Conservation (phyloP, 1,140 invertebrate species). For the Micrasema minimum region DNA sequence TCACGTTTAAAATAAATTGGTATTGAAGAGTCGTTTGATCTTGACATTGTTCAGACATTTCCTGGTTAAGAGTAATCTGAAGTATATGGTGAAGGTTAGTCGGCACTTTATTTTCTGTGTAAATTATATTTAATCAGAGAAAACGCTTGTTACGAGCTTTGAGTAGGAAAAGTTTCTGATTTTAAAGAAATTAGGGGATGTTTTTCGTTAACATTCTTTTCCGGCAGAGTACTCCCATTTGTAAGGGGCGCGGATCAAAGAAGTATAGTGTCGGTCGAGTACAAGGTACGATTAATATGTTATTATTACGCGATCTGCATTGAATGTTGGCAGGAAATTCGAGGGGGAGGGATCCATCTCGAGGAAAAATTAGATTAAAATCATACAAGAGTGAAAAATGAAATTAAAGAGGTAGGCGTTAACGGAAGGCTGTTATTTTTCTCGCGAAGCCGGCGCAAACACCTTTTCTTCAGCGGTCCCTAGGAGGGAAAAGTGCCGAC, state of each 20-base stretch:
- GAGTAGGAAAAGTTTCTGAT: no score
- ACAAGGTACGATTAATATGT: constrained; percentile 52
- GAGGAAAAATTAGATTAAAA: constrained; percentile 54
- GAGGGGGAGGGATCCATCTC: constrained; percentile 37
- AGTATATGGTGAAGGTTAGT: no score
- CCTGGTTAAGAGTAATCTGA: no score
- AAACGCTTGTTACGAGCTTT: no score
- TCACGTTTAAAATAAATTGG: no score
- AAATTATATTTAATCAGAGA: not conserved
- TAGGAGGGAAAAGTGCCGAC: constrained; percentile 51
- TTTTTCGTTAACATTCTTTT: constrained; percentile 43
- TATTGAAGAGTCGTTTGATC: no score
- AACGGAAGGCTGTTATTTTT: constrained; percentile 52
- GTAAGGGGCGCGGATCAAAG: constrained; percentile 36
- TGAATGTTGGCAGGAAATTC: constrained; percentile 31
- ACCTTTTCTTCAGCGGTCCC: constrained; percentile 49
- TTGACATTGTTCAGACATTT: no score
- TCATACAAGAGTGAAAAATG: constrained; percentile 55
- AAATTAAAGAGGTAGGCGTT: constrained; percentile 51
- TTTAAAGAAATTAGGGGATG: constrained; percentile 15
- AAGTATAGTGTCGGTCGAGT: constrained; percentile 49
- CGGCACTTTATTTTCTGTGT: not conserved
- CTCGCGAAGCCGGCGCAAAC: constrained; percentile 49
- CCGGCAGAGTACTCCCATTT: constrained; percentile 20
- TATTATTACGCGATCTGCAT: constrained; percentile 51